phyloP scores from a whole-genome alignment of 1,140 invertebrate species.

The Papilio helenus region DNA sequence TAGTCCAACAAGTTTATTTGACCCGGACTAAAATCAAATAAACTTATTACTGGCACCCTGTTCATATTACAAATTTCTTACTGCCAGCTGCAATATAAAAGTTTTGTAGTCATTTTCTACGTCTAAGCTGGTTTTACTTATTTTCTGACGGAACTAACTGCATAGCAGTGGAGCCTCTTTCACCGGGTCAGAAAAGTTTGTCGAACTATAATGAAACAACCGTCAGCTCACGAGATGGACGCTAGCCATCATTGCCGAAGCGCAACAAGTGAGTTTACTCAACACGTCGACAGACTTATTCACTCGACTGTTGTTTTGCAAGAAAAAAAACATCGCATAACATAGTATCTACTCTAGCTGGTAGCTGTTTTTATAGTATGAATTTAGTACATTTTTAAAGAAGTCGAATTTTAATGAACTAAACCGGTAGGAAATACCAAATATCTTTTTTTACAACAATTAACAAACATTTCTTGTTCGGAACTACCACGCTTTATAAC shows the following conservation, averaged over 20 bases:
- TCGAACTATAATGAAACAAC: slow-evolving; percentile 50
- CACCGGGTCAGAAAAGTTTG: too few relatives aligned
- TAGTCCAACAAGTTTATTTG: too few relatives aligned
- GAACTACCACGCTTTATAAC: neutral
- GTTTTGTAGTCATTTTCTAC: too few relatives aligned
- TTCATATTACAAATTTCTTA: too few relatives aligned
- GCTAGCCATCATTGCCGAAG: slow-evolving; percentile 55
- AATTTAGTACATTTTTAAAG: too few relatives aligned
- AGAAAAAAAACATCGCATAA: slow-evolving; percentile 41
- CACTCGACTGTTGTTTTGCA: slow-evolving; percentile 39
- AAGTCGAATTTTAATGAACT: neutral
- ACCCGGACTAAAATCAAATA: too few relatives aligned
- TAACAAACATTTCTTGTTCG: neutral
- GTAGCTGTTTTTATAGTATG: neutral
- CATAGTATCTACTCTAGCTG: neutral
- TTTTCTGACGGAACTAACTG: too few relatives aligned
- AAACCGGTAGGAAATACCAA: neutral
- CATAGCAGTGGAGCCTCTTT: too few relatives aligned
- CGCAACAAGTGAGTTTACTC: slow-evolving; percentile 67
- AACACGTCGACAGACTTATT: slow-evolving; percentile 57
- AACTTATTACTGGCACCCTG: too few relatives aligned
- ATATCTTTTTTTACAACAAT: neutral
- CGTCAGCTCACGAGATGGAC: slow-evolving; percentile 52
- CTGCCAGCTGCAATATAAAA: too few relatives aligned
- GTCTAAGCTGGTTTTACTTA: too few relatives aligned